phyloP scores from a whole-genome alignment of 1,140 invertebrate genomes.

The Epicauta chinensis region DNA sequence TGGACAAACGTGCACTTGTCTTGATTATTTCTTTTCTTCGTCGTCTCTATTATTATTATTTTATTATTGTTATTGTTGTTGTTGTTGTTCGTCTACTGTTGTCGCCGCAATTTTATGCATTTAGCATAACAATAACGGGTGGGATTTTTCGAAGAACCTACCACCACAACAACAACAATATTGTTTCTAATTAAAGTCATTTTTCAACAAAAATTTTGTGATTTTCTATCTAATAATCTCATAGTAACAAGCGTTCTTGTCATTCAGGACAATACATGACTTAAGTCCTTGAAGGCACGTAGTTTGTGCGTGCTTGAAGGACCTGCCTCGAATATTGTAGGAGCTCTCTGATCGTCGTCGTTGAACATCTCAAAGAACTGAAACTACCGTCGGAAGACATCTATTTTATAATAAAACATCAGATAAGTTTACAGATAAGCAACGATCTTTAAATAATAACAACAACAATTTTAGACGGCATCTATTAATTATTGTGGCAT shows the following conservation, averaged over 20 bases:
- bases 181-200: slow-evolving; percentile 1
- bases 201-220: not conserved
- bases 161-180: not conserved
- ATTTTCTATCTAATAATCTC: not conserved
- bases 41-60: too few relatives aligned
- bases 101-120: not conserved
- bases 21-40: too few relatives aligned
- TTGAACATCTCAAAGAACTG: too few relatives aligned
- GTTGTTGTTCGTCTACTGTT: slow-evolving; percentile 8
- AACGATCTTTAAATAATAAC: not conserved
- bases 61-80: not conserved
- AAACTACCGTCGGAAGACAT: too few relatives aligned
- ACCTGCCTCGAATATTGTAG: slow-evolving; percentile 25
- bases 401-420: too few relatives aligned
- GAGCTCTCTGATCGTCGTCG: too few relatives aligned
- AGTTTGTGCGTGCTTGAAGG: slow-evolving; percentile 26
- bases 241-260: not conserved
- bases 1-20: too few relatives aligned
- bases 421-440: too few relatives aligned
- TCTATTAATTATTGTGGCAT: too few relatives aligned
- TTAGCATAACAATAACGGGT: not conserved
- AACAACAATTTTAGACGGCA: not conserved
- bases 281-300: slow-evolving; percentile 26
- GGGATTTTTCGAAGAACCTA: not conserved
- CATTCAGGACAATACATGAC: slow-evolving; percentile 19